Conservation (phyloP, 1,140 invertebrate species). For the Caenorhabditis briggsae region DNA sequence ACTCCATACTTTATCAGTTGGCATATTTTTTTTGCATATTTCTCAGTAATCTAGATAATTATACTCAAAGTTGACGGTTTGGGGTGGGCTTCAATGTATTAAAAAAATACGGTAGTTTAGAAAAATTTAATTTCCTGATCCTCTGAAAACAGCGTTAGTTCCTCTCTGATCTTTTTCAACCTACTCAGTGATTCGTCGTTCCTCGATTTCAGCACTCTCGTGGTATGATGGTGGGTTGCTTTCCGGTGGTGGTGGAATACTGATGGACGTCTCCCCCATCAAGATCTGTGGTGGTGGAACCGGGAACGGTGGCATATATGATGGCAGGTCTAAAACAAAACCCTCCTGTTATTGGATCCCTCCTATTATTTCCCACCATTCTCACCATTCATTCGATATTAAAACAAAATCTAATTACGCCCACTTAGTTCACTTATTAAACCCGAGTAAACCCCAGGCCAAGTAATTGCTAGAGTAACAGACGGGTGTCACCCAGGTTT, state of each 20-base stretch:
- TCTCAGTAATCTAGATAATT: too few relatives aligned
- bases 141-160: too few relatives aligned
- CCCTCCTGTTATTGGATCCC: neutral
- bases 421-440: conserved; percentile 54
- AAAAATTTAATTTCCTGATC: too few relatives aligned
- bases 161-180: neutral
- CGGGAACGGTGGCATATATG: conserved; percentile 13
- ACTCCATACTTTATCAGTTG: too few relatives aligned
- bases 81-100: too few relatives aligned
- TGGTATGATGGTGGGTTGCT: conserved; percentile 7
- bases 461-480: conserved; percentile 50
- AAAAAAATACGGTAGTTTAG: too few relatives aligned
- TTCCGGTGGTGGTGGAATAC: neutral
- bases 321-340: conserved; percentile 13
- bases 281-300: conserved; percentile 6
- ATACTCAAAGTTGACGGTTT: too few relatives aligned
- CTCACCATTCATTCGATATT: conserved; percentile 1
- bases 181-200: conserved; percentile 41
- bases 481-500: conserved; percentile 46
- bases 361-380: neutral
- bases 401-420: conserved; percentile 49
- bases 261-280: neutral
- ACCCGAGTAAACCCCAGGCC: conserved; percentile 5
- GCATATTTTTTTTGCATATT: too few relatives aligned
- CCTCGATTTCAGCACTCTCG: conserved; percentile 32